A percentile compares a stretch with the other conserved stretches of the same genome.
phyloP scores from a whole-genome alignment of 2,113 vertebrate species.

The Spermophilus dauricus region DNA sequence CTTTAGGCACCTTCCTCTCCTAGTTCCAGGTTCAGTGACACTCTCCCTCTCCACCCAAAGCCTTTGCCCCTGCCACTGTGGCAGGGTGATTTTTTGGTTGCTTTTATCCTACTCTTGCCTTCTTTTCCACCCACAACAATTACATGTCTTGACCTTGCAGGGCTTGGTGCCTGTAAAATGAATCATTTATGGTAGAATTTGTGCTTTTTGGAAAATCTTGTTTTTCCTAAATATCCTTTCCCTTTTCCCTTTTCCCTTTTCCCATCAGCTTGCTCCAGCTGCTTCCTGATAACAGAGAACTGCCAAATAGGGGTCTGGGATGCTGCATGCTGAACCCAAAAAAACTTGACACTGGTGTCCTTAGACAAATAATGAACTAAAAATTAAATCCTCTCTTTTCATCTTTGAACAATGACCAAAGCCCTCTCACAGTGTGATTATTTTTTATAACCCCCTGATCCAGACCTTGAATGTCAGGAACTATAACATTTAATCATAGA shows the following conservation, averaged over 20 bases:
- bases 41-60: fast-evolving
- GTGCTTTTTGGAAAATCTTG: background rate
- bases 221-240: background rate
- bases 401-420: background rate
- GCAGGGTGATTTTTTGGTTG: background rate
- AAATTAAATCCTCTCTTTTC: background rate
- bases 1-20: background rate
- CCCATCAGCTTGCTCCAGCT: background rate
- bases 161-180: background rate
- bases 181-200: background rate
- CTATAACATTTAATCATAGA: background rate
- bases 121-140: background rate
- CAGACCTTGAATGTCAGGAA: background rate
- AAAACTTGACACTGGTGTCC: background rate
- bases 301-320: background rate
- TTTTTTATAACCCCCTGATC: background rate
- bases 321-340: background rate
- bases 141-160: background rate
- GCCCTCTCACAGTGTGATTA: background rate
- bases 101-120: background rate
- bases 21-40: background rate
- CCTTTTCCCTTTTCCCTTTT: background rate
- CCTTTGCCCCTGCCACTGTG: background rate
- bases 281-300: background rate
- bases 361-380: background rate